Percentiles rank a stretch among this genome's conserved stretches.
phyloP scores from a whole-genome alignment of 2,797 vertebrate genomes.

The Stomatorhinus walkeri region DNA sequence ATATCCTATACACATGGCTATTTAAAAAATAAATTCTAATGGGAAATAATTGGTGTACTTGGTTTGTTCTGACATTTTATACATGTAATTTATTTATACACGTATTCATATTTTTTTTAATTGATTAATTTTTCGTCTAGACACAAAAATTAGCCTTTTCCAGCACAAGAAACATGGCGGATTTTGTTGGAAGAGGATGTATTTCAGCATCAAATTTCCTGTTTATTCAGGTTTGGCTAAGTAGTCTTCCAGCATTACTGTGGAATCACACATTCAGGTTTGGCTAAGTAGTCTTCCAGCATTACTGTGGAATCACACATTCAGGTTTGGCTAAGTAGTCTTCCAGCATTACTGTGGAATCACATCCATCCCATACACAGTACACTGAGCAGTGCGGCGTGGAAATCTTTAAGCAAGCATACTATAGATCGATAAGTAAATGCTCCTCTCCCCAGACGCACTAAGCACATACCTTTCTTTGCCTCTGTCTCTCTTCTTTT shows the following conservation, averaged over 20 bases:
- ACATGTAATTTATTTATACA: not conserved
- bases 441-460: not conserved
- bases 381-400: not conserved
- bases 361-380: not conserved
- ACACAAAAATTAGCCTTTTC: not conserved
- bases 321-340: too few relatives aligned
- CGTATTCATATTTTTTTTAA: not conserved
- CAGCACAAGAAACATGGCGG: not conserved
- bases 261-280: not conserved
- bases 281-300: too few relatives aligned
- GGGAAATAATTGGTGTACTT: not conserved
- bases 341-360: not conserved
- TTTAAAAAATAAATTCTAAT: not conserved
- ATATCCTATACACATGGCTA: not conserved
- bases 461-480: not conserved
- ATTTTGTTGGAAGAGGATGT: not conserved
- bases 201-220: not conserved
- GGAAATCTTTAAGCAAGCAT: constrained; percentile 20
- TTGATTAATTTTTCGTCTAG: not conserved
- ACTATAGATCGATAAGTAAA: constrained; percentile 20
- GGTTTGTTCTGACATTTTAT: not conserved
- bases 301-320: not conserved
- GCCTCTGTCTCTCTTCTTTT: not conserved
- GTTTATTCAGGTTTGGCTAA: constrained; percentile 3
- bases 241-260: not conserved